A percentile compares a stretch with the other conserved stretches of the same genome.
These are phyloP conservation scores for Drosophila arawakana DNA, from an alignment of 1,140 invertebrate genomes.

Conservation along the genomic window DNA sequence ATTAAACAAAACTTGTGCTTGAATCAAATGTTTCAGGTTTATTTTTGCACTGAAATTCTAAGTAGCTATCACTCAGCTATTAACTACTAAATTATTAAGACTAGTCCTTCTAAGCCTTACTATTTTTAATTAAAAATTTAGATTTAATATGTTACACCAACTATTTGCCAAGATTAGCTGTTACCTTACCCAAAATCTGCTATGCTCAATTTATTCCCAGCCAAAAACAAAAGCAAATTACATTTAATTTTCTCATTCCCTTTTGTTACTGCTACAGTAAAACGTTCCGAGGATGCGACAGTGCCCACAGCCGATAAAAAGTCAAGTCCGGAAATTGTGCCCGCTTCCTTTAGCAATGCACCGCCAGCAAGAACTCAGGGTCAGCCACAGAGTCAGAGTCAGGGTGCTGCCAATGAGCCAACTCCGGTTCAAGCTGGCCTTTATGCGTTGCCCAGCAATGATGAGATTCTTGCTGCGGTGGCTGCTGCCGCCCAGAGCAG, in stretches of 20 bases:
- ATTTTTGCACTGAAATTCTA: no score
- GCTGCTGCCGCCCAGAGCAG: constrained; percentile 69
- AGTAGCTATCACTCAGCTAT: no score
- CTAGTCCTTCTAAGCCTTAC: no score
- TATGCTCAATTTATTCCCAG: no score
- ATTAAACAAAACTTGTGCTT: no score
- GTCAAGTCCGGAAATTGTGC: constrained; percentile 83
- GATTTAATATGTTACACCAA: no score
- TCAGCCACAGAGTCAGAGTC: constrained; percentile 16
- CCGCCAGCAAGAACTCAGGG: constrained; percentile 41
- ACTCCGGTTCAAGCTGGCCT: constrained; percentile 52
- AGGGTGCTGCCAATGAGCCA: constrained; percentile 9
- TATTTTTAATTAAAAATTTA: no score
- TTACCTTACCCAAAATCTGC: no score
- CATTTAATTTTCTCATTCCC: constrained; percentile 47
- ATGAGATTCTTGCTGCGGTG: constrained; percentile 76
- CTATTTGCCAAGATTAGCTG: no score
- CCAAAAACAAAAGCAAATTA: constrained; percentile 3
- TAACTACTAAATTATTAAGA: no score
- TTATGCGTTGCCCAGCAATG: constrained; percentile 72
- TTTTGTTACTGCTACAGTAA: constrained; percentile 40
- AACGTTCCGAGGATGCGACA: constrained; percentile 49
- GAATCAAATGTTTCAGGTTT: no score
- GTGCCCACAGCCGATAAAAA: constrained; percentile 72
- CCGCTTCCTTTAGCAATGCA: constrained; percentile 72